phyloP scores from a whole-genome alignment of 2,797 vertebrate species.

The Holocentrus rufus region DNA sequence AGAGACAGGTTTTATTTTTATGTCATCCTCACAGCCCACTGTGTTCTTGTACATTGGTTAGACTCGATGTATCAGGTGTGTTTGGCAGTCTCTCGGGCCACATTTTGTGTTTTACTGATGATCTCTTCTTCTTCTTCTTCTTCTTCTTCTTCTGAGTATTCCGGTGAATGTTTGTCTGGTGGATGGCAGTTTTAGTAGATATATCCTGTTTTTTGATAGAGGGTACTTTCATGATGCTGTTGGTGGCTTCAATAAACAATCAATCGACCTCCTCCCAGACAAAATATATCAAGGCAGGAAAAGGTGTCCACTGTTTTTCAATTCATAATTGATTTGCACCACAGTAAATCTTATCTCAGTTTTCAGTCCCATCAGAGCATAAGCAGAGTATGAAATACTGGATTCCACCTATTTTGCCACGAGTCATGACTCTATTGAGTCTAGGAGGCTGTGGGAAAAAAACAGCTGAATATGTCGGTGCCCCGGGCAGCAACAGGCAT shows the following conservation, averaged over 20 bases:
- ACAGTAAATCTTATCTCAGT: background rate
- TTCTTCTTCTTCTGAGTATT: conserved; percentile 55
- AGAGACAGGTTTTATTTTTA: conserved; percentile 44
- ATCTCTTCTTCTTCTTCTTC: conserved; percentile 51
- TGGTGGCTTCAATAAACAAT: conserved; percentile 31
- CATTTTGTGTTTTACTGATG: conserved; percentile 52
- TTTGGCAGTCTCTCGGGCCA: conserved; percentile 9
- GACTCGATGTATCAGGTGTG: conserved; percentile 49
- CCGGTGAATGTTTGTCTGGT: conserved; percentile 59
- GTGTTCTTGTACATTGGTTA: conserved; percentile 61
- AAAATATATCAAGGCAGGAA: conserved; percentile 1
- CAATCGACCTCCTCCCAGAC: conserved; percentile 6
- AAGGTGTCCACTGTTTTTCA: conserved; percentile 11
- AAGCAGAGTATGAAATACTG: background rate
- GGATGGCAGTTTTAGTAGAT: conserved; percentile 31
- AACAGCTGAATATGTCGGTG: conserved; percentile 1
- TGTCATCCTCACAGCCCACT: conserved; percentile 57
- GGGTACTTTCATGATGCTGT: conserved; percentile 35
- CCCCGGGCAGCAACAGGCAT: conserved; percentile 46
- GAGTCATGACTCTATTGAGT: background rate
- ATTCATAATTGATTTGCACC: conserved; percentile 7
- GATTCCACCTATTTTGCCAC: conserved; percentile 7
- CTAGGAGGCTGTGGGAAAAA: conserved; percentile 7
- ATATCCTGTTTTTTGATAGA: conserved; percentile 48
- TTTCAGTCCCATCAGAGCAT: background rate